A percentile compares a stretch with the other conserved stretches of the same genome.
phyloP scores from a whole-genome alignment of 2,888 invertebrate species.

The Cynaeus angustus region DNA sequence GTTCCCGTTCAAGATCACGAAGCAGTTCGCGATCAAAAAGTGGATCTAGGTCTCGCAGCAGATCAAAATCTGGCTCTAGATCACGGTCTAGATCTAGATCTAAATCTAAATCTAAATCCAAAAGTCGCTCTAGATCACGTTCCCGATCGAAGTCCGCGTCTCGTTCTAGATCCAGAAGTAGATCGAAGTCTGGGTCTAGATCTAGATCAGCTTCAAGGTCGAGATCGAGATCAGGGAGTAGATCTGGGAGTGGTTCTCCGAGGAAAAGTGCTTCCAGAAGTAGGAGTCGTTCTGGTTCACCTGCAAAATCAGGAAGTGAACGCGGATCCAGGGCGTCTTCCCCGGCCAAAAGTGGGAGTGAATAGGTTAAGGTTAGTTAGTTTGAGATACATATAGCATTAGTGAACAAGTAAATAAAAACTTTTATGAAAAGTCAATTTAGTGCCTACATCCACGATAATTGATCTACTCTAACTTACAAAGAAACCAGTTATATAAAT shows the following conservation, averaged over 20 bases:
- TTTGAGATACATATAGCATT: conserved; percentile 7
- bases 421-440: conserved; percentile 43
- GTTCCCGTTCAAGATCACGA: conserved; percentile 67
- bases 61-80: conserved; percentile 66
- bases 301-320: conserved; percentile 45
- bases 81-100: conserved; percentile 66
- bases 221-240: conserved; percentile 63
- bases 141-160: conserved; percentile 67
- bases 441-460: conserved; percentile 36
- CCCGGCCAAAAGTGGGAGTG: conserved; percentile 52
- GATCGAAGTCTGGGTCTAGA: conserved; percentile 39
- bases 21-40: conserved; percentile 76
- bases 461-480: conserved; percentile 14
- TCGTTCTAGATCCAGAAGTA: conserved; percentile 60
- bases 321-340: conserved; percentile 48
- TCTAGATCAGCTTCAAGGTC: conserved; percentile 62
- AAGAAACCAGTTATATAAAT: conserved; percentile 38
- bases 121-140: conserved; percentile 59
- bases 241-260: conserved; percentile 43
- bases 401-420: conserved; percentile 47
- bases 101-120: conserved; percentile 58
- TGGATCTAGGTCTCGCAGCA: conserved; percentile 66
- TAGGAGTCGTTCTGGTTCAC: conserved; percentile 40
- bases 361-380: conserved; percentile 45
- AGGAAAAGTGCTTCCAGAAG: conserved; percentile 45